Conservation (phyloP, 2,888 invertebrate species). For the Erebia epiphron region DNA sequence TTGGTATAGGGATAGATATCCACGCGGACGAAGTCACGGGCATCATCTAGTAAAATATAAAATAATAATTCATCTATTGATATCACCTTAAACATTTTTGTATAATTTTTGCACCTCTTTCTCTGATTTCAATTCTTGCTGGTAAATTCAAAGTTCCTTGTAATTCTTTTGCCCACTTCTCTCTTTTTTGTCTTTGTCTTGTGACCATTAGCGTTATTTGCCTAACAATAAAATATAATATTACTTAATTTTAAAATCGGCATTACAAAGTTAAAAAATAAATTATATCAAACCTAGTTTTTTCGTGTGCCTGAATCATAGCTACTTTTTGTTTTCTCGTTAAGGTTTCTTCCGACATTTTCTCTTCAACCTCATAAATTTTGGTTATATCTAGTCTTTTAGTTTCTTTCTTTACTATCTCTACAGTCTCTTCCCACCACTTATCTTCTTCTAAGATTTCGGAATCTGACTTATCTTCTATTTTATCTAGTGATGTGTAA, state of each 20-base stretch:
- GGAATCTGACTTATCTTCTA: conserved; percentile 22
- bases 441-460: conserved; percentile 33
- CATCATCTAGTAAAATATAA: too few relatives aligned
- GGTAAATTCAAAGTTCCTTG: conserved; percentile 50
- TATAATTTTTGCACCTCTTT: conserved; percentile 56
- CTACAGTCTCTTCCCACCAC: conserved; percentile 52
- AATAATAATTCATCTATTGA: neutral
- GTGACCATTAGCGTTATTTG: conserved; percentile 47
- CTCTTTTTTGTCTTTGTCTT: conserved; percentile 47
- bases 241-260: neutral
- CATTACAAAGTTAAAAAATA: neutral
- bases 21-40: too few relatives aligned
- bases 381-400: conserved; percentile 34
- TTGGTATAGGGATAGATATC: too few relatives aligned
- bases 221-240: conserved; percentile 43
- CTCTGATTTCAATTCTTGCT: conserved; percentile 51
- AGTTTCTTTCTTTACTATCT: conserved; percentile 23
- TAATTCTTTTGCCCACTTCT: conserved; percentile 60
- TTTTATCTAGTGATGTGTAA: neutral
- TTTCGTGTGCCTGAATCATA: conserved; percentile 66
- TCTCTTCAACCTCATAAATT: conserved; percentile 43
- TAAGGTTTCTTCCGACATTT: conserved; percentile 53
- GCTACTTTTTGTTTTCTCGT: conserved; percentile 47
- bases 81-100: conserved; percentile 55
- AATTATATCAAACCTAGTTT: conserved; percentile 51